phyloP scores from a whole-genome alignment of 2,113 vertebrate genomes.

The Poeciliopsis retropinna region DNA sequence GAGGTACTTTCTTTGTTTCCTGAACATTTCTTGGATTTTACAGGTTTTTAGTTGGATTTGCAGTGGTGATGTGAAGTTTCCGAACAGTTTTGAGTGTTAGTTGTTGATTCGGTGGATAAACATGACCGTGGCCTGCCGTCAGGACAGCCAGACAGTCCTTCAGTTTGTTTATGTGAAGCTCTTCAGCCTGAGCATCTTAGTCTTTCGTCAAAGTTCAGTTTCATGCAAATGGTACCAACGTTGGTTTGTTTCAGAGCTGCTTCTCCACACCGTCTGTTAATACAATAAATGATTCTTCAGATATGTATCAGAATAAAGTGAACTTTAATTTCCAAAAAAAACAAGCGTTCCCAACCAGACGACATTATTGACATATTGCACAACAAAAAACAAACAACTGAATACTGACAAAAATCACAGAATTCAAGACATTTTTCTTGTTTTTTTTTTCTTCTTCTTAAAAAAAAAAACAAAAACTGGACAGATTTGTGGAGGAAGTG shows the following conservation, averaged over 20 bases:
- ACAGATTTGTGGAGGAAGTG: constrained; percentile 25
- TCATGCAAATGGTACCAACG: background rate
- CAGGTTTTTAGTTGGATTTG: no score
- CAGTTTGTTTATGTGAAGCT: background rate
- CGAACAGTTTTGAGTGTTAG: background rate
- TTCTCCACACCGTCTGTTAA: background rate
- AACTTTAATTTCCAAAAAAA: constrained; percentile 19
- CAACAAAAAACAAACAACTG: constrained; percentile 40
- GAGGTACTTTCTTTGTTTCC: no score
- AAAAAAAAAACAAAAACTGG: background rate
- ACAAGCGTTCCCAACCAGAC: constrained; percentile 36
- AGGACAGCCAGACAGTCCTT: background rate
- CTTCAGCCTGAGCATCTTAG: background rate
- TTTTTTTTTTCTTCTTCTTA: constrained; percentile 2
- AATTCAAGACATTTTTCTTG: constrained; percentile 16
- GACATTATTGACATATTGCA: constrained; percentile 50
- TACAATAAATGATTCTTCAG: constrained; percentile 1
- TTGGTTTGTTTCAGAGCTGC: background rate
- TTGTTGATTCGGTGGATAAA: background rate
- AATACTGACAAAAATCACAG: constrained; percentile 49
- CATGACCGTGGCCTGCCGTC: background rate
- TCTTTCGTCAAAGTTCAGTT: background rate
- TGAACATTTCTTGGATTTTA: no score
- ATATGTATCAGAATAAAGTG: constrained; percentile 12
- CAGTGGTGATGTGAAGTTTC: background rate